Base-by-base conservation (phyloP, 2,113 vertebrate genomes). In the Stegastes partitus region DNA sequence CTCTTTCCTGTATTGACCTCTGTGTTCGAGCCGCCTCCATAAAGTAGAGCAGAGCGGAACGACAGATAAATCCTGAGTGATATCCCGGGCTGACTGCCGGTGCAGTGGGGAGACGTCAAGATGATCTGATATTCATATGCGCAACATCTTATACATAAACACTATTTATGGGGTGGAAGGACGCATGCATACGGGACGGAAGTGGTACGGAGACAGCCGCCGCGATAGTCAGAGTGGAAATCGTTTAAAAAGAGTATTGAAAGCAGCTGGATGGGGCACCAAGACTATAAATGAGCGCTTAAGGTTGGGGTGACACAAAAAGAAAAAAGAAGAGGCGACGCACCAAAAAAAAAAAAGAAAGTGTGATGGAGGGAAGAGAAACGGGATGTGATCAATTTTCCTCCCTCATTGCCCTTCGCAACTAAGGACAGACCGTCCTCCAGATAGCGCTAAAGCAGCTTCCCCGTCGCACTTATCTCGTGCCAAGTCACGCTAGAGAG, bases 401-500 rank as follows among this genome's bases (percentile, higher is more conserved):
- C 23, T 74, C 69, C 58, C 73, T 85, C 79, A 54, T 83, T 87
- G 87, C 45, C 92, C 85, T 92, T 90, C 85, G 59, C 47, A 56
- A 69, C 49, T 71, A 62, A 89, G 86, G 86, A 89, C 88, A 73
- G 47, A 61, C 57, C 3, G 81, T 83, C 86, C 88, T 90, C 81
- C 79, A 84, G 87, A 89, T 90, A 87, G 65, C 59, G 58, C 69
- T 82, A 82, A 81, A 85, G 77, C 74, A 64, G 68, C 73, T 68
- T 79, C 85, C 78, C 67, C 62, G 80, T 83, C 53, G 39, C 80
- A 81, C 88, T 85, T 86, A 90, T 88, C 88, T 86, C 55, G 62
- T 84, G 88, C 90, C 87, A 84, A 91, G 87, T 90, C 87, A 84
- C 58, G 63, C 87, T 18, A 81, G 68, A 84, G 71, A 88, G 71